Percentiles rank a stretch among this genome's conserved stretches.
These are phyloP conservation scores for Strigamia crassipes DNA, from an alignment of 2,888 invertebrate genomes.

Conservation along the genomic window DNA sequence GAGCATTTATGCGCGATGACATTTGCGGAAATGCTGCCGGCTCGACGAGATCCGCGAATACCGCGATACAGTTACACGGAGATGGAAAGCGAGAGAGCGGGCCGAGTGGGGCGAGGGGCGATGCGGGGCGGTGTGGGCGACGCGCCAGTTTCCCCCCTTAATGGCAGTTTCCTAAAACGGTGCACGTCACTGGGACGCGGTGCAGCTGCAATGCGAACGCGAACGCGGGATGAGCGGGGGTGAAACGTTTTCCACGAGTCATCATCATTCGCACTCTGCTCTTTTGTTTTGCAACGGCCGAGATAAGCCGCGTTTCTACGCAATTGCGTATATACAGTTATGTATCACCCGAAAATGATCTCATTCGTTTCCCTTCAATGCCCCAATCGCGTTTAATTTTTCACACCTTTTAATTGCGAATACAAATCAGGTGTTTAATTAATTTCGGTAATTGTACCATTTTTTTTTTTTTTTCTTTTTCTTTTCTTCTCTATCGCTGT, in stretches of 20 bases:
- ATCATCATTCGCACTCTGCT: neutral
- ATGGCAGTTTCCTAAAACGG: neutral
- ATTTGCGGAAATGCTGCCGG: constrained; percentile 19
- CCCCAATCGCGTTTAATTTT: neutral
- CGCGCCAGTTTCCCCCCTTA: neutral
- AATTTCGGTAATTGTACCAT: neutral
- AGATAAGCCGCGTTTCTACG: neutral
- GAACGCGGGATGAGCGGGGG: neutral
- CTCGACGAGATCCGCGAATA: neutral
- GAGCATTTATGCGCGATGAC: constrained; percentile 12
- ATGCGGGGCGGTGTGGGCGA: too few relatives aligned
- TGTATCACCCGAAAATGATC: too few relatives aligned
- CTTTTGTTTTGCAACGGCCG: neutral
- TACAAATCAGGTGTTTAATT: constrained; percentile 15
- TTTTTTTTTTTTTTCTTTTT: neutral
- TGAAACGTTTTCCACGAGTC: neutral
- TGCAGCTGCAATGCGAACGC: neutral
- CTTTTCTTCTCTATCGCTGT: neutral
- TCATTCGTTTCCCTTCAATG: neutral
- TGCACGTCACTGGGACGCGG: constrained; percentile 16
- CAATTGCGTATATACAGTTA: neutral
- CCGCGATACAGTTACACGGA: neutral
- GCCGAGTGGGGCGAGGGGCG: too few relatives aligned
- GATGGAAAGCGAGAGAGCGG: too few relatives aligned
- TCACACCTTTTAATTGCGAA: constrained; percentile 5